Evolutionary conservation across 2,797 vertebrate genomes (phyloP).

Genomic region (Eurystomus glaucurus): DNA sequence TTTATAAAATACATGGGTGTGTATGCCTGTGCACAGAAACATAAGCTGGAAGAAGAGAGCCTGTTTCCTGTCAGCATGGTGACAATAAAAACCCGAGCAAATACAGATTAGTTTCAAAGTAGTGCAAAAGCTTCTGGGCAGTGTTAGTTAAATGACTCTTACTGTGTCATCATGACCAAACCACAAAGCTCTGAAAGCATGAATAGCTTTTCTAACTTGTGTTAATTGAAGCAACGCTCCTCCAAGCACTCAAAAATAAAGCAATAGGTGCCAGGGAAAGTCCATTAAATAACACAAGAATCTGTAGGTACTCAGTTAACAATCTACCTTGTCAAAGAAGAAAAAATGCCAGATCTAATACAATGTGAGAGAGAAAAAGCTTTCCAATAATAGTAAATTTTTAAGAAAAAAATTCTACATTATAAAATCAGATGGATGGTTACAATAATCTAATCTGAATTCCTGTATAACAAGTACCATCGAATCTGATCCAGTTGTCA

Average conservation of each 20-base stretch:
- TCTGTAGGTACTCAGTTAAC: background rate
- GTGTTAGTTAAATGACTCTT: background rate
- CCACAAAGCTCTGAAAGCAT: constrained; percentile 1
- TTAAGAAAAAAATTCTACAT: background rate
- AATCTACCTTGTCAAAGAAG: background rate
- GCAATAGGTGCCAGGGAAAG: background rate
- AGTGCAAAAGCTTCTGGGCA: background rate
- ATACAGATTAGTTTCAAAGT: background rate
- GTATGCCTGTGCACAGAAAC: background rate
- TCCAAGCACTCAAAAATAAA: background rate
- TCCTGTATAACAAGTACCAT: background rate
- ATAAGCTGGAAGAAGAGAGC: background rate
- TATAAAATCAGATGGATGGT: background rate
- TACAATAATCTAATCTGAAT: background rate
- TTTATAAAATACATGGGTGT: background rate
- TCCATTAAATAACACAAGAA: background rate
- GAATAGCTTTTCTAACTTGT: background rate
- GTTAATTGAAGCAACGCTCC: background rate
- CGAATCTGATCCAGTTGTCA: background rate
- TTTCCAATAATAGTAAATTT: background rate
- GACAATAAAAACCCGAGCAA: background rate
- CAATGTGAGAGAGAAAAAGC: background rate
- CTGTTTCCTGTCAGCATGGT: background rate
- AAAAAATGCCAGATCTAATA: background rate
- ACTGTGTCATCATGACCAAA: background rate